Conservation (phyloP, 2,113 vertebrate genomes). For the Siphamia tubifer region DNA sequence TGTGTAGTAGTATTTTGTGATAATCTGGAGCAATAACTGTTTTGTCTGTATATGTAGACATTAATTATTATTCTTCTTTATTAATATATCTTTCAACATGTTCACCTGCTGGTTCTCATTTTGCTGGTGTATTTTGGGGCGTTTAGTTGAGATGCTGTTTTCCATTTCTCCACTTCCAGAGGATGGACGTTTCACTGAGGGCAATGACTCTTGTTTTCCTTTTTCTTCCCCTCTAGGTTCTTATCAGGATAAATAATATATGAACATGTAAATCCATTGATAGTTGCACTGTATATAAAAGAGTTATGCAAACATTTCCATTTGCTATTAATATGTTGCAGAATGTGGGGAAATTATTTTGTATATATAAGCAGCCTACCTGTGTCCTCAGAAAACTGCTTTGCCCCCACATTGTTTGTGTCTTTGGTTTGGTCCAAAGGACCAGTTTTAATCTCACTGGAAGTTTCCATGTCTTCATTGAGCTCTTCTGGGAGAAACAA, state of each 20-base stretch:
- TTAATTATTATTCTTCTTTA: too few species aligned
- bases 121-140: constrained; percentile 88
- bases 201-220: constrained; percentile 82
- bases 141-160: constrained; percentile 84
- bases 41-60: too few species aligned
- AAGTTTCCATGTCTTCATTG: constrained; percentile 86
- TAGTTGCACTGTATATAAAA: not conserved
- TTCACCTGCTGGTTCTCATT: constrained; percentile 89
- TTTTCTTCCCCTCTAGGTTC: constrained; percentile 80
- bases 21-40: not conserved
- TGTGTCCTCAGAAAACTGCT: constrained; percentile 83
- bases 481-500: constrained; percentile 83
- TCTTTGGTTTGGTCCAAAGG: constrained; percentile 90
- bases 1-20: too few species aligned
- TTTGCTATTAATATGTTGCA: not conserved
- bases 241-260: constrained; percentile 54
- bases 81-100: not conserved
- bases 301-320: not conserved
- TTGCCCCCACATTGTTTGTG: constrained; percentile 78
- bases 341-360: not conserved
- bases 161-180: constrained; percentile 82
- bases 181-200: constrained; percentile 82
- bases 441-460: constrained; percentile 81
- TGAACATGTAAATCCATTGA: not conserved
- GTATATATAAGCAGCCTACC: constrained; percentile 65